Evolutionary conservation across 1,140 invertebrate species (phyloP).

Genomic region (Solenopsis fugax): DNA sequence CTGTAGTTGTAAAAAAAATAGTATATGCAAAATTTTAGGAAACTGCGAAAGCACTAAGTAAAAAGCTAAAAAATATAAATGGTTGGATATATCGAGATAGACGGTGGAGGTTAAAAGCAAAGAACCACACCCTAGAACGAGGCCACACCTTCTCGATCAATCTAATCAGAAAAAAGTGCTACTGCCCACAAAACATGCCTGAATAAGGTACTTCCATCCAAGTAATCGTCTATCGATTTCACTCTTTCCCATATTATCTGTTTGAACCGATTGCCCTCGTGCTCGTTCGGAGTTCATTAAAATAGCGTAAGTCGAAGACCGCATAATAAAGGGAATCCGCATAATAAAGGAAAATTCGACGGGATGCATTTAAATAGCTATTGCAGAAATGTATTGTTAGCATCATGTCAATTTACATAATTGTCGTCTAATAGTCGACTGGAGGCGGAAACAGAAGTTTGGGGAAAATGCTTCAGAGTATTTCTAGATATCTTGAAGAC

Average conservation of each 20-base stretch:
- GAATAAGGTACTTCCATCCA: slow-evolving; percentile 21
- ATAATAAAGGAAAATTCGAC: background rate
- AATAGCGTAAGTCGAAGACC: background rate
- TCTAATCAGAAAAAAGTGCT: slow-evolving; percentile 56
- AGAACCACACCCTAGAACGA: slow-evolving; percentile 42
- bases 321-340: background rate
- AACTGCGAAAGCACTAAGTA: background rate
- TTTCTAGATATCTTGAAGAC: background rate
- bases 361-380: background rate
- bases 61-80: slow-evolving; percentile 14
- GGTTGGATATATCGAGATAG: slow-evolving; percentile 35
- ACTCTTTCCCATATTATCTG: slow-evolving; percentile 42
- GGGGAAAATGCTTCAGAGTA: background rate
- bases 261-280: background rate
- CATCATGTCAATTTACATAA: background rate
- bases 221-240: slow-evolving; percentile 36
- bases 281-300: background rate
- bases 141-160: slow-evolving; percentile 54
- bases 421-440: background rate
- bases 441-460: background rate
- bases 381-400: background rate
- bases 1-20: background rate
- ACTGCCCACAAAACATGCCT: slow-evolving; percentile 36
- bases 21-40: background rate
- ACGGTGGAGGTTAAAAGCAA: slow-evolving; percentile 35